Conservation (phyloP, 2,888 invertebrate genomes). For the Drosophila neonasuta region DNA sequence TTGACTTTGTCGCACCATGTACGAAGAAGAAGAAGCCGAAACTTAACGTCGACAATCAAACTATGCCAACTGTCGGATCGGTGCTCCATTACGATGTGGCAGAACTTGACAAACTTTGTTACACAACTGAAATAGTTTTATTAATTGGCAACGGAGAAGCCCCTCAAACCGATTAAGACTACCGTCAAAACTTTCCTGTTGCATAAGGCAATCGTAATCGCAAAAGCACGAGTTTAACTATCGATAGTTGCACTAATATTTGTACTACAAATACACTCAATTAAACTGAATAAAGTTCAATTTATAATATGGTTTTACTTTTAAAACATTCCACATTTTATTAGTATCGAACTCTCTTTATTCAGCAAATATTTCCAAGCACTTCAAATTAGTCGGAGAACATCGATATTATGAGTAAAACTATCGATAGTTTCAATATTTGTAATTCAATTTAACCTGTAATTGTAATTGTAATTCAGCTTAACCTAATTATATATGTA, state of each 20-base stretch:
- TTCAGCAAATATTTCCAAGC: no score
- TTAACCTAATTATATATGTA: no score
- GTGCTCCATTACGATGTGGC: slow-evolving; percentile 21
- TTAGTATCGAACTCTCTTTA: no score
- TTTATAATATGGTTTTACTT: no score
- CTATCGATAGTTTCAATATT: no score
- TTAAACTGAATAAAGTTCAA: no score
- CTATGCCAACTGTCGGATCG: slow-evolving; percentile 23
- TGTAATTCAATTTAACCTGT: no score
- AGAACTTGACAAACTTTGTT: slow-evolving; percentile 58
- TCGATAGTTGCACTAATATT: not conserved
- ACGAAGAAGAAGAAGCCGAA: slow-evolving; percentile 27
- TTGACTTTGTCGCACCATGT: slow-evolving; percentile 67
- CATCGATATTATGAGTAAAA: no score
- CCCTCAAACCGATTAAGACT: slow-evolving; percentile 22
- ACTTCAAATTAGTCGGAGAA: no score
- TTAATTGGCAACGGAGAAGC: slow-evolving; percentile 57
- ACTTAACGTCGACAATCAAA: slow-evolving; percentile 43
- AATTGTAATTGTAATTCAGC: no score
- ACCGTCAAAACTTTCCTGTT: slow-evolving; percentile 23
- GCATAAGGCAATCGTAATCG: slow-evolving; percentile 17
- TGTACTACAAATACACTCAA: no score
- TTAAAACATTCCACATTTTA: no score
- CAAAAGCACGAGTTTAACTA: not conserved
- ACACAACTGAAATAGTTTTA: slow-evolving; percentile 60